Base-by-base conservation (phyloP, 2,888 invertebrate genomes). In the Amiota minor region DNA sequence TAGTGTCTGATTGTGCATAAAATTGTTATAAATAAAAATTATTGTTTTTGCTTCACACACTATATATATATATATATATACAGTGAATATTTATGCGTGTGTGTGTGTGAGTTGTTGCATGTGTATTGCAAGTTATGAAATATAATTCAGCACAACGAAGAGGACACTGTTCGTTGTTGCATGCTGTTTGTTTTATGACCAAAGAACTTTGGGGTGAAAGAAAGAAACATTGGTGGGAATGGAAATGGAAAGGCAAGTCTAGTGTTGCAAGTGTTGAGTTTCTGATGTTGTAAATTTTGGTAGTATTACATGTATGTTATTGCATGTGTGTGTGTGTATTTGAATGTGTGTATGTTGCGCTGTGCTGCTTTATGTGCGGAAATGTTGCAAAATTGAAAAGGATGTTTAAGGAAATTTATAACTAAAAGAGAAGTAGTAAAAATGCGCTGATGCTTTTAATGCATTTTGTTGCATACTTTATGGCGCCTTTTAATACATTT, bases 11-110 rank as follows among this genome's bases (percentile, higher is more conserved):
- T 68, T 49, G 49, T 68, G 67, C 53, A 68, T 50, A 53, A 68
- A 68, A 53, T 50, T 68, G 67, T 23, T 68, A n/a, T 67, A 67
- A 67, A 67, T 67, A 67, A 67, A 49, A 67, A 23, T 67, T 67
- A 23, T 59, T 16, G n/a, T 16, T 62, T 20, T 62, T 59, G 59
- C 23, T 56, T 16, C 6, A 10, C 16, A 56, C 18, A 20, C 1
- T 18, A 14, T 20, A 56, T 3, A 56, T n/a, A 14, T 23, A 14
- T 62, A 35, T 62, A 14, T 45, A 35, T 35, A 35, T 35, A 6
- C n/a, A 9, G 12, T 50, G 12, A 9, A 2, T 50, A 2, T 50
- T 4, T 50, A n/a, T 50, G 2, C 2, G 12, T 3, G 2, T 9
- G 2, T 56, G 12, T 56, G 16, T 59, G n/a, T 59, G 59, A 16